phyloP scores from a whole-genome alignment of 1,140 invertebrate species.

The Euwallacea similis region DNA sequence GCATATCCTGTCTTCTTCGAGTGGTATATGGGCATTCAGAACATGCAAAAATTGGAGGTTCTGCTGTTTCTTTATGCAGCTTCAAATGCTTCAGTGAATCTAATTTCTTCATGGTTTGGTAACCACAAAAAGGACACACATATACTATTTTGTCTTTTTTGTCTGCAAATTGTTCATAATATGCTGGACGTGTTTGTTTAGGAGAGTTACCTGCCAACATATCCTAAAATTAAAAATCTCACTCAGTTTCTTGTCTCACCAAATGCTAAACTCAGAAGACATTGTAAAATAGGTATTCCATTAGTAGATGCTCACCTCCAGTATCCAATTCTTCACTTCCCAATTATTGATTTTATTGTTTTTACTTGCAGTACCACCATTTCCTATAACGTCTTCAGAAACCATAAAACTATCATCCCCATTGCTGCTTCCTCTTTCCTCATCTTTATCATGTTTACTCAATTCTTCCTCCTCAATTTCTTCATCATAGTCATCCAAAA shows the following conservation, averaged over 20 bases:
- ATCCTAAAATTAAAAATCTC: not conserved
- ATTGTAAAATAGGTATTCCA: not conserved
- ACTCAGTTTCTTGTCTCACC: not conserved
- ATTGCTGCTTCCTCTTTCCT: no score
- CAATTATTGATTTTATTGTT: no score
- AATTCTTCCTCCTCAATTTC: not conserved
- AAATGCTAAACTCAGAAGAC: not conserved
- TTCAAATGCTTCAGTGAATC: conserved; percentile 28
- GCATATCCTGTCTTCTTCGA: conserved; percentile 41
- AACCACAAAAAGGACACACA: conserved; percentile 36
- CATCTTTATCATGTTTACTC: no score
- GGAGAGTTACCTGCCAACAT: not conserved
- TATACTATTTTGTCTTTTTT: conserved; percentile 12
- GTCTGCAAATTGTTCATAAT: conserved; percentile 3
- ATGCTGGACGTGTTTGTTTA: conserved; percentile 20
- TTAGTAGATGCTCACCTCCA: not conserved
- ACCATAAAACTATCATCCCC: no score
- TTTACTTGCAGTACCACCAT: no score
- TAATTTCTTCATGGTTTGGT: conserved; percentile 29
- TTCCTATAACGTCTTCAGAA: no score
- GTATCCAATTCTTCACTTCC: not conserved
- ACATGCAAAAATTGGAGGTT: conserved; percentile 31
- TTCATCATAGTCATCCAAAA: conserved; percentile 23
- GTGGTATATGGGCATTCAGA: conserved; percentile 39
- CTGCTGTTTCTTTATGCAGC: conserved; percentile 21